Evolutionary conservation across 2,797 vertebrate species (phyloP).

Genomic region (Pipistrellus pygmaeus): DNA sequence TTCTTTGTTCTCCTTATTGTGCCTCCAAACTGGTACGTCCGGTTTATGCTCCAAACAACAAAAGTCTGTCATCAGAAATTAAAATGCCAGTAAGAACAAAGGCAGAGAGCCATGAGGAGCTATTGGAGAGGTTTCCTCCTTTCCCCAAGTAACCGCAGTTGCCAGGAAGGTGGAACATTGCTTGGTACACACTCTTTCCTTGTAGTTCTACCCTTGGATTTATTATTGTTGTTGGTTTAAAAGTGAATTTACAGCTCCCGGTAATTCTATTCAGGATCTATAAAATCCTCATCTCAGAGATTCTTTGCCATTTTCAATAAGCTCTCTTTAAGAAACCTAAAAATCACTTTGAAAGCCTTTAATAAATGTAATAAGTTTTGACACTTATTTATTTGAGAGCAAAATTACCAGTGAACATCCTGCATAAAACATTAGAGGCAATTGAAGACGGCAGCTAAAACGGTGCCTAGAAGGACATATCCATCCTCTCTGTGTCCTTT

Average conservation of each 20-base stretch:
- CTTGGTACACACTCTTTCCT: slow-evolving; percentile 38
- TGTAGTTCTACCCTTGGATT: background rate
- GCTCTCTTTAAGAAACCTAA: slow-evolving; percentile 46
- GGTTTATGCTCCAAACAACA: slow-evolving; percentile 84
- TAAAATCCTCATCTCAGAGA: slow-evolving; percentile 4
- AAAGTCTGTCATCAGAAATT: slow-evolving; percentile 87
- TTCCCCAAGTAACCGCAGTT: slow-evolving; percentile 18
- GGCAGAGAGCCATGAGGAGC: slow-evolving; percentile 70
- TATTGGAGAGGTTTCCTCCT: slow-evolving; percentile 65
- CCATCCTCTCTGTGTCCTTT: slow-evolving; percentile 9
- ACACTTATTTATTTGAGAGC: slow-evolving; percentile 62
- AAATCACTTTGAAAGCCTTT: slow-evolving; percentile 52
- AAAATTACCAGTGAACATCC: slow-evolving; percentile 42
- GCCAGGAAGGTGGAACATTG: slow-evolving; percentile 62
- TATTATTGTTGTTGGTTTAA: slow-evolving; percentile 52
- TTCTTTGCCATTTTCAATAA: slow-evolving; percentile 59
- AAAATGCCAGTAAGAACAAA: slow-evolving; percentile 83
- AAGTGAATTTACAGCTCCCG: slow-evolving; percentile 45
- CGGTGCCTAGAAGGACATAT: background rate
- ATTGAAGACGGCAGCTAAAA: background rate
- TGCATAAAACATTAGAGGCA: slow-evolving; percentile 18
- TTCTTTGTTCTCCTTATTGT: slow-evolving; percentile 87
- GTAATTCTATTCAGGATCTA: slow-evolving; percentile 40
- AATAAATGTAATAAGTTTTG: slow-evolving; percentile 53
- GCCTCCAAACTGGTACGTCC: slow-evolving; percentile 86